Base-by-base conservation (phyloP, 2,888 invertebrate genomes). In the Tipula confusa region DNA sequence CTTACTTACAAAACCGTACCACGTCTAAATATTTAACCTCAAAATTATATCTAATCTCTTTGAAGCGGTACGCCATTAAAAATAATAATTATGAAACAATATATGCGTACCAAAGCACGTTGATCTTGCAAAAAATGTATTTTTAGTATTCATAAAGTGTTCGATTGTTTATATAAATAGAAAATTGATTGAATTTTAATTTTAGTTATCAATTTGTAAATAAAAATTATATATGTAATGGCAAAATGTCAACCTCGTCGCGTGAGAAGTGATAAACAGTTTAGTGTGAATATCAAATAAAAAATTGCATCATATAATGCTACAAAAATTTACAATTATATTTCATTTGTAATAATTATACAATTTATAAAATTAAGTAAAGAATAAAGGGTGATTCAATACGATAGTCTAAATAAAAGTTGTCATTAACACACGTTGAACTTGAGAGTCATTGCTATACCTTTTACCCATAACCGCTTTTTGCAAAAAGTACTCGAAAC, bases 131-230 rank as follows among this genome's bases (percentile, higher is more conserved):
- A 15, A 43, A 43, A 24, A 24, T 24, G 9, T 64, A 6, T 64
- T 24, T 64, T 33, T 33, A 33, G 24, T 64, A 64, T 64, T 64
- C 64, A 64, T 64, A 64, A 64, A 64, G 24, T 24, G 9, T 24
- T 64, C 9, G 64, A 7, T 64, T 64, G n/a, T n/a, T n/a, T n/a
- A n/a, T n/a, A 64, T 24, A 64, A 64, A 24, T 64, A 64, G 64
- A 64, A 64, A 64, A 64, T 64, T 64, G 64, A 64, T 64, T 64
- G 64, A 64, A 64, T 64, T 24, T 64, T 64, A 64, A 64, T 64
- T 64, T 64, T 64, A 2, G 24, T 2, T 64, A 64, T 24, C 24
- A 64, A 9, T 64, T 64, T 64, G 24, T 24, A 24, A 24, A 64
- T 64, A 18, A 24, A 64, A 24, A 7, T 24, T 24, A 9, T n/a